Conservation (phyloP, 2,888 invertebrate genomes). For the Lasioglossum oenotherae region DNA sequence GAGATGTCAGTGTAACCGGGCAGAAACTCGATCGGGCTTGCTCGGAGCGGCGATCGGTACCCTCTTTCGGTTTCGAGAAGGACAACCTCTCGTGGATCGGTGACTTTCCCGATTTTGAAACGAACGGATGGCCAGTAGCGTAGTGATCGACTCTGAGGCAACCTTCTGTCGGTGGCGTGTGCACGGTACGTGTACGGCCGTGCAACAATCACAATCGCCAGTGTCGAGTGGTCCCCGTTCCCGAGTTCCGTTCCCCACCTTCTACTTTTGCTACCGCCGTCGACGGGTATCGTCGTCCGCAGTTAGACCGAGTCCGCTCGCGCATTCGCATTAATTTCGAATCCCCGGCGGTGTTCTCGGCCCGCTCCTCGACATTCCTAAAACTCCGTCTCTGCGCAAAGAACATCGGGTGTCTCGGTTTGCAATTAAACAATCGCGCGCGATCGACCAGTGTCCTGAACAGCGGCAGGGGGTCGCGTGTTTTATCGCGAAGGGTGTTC, state of each 20-base stretch:
- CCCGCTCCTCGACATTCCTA: neutral
- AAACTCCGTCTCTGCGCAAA: neutral
- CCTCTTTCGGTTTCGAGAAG: slow-evolving; percentile 5
- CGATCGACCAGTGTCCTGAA: neutral
- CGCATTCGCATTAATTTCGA: slow-evolving; percentile 82
- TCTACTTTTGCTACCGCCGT: slow-evolving; percentile 69
- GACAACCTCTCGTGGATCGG: slow-evolving; percentile 37
- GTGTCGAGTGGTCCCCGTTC: slow-evolving; percentile 68
- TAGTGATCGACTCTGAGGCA: slow-evolving; percentile 50
- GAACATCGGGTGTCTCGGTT: neutral
- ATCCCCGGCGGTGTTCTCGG: slow-evolving; percentile 59
- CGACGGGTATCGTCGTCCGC: slow-evolving; percentile 80
- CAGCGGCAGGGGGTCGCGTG: neutral
- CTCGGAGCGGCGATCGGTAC: neutral
- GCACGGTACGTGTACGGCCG: slow-evolving; percentile 37
- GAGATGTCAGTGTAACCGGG: neutral
- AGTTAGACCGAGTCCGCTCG: slow-evolving; percentile 84
- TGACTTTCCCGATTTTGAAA: slow-evolving; percentile 75
- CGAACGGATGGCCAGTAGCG: slow-evolving; percentile 55
- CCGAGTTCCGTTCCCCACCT: slow-evolving; percentile 66
- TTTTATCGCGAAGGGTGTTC: neutral
- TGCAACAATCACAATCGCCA: slow-evolving; percentile 63
- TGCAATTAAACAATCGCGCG: neutral
- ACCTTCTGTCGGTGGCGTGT: slow-evolving; percentile 51
- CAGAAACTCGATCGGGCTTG: neutral